phyloP scores from a whole-genome alignment of 2,113 vertebrate species.

The Ctenomys sociabilis region DNA sequence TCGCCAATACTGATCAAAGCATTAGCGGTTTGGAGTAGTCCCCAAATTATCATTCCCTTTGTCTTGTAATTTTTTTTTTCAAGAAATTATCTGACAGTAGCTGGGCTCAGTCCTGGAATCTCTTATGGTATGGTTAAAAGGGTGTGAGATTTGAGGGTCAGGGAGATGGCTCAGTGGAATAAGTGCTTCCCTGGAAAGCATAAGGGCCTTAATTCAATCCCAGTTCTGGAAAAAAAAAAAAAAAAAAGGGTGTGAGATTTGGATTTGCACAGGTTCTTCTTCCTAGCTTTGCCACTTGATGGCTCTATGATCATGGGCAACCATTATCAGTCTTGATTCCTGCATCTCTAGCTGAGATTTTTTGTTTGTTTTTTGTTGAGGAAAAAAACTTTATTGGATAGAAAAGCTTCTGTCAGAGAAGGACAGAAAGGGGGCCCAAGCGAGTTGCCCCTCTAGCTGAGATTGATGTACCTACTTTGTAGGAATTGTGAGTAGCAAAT shows the following conservation, averaged over 20 bases:
- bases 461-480: neutral
- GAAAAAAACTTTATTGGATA: no score
- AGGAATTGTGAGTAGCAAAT: neutral
- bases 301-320: neutral
- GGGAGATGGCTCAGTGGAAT: no score
- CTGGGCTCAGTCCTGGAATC: neutral
- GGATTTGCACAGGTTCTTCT: constrained; percentile 15
- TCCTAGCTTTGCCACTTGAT: constrained; percentile 7
- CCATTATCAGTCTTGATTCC: constrained; percentile 12
- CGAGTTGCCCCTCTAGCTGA: neutral
- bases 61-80: constrained; percentile 10
- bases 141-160: neutral
- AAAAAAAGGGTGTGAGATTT: neutral
- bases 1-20: neutral
- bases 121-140: neutral
- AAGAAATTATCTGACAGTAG: neutral
- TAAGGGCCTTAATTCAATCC: no score
- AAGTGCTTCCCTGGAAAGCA: no score
- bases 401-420: no score
- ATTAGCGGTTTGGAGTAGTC: neutral
- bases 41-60: neutral
- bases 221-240: no score
- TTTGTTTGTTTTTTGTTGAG: no score
- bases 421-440: no score
- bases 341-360: neutral